Percentiles rank a stretch among this genome's conserved stretches.
These are phyloP conservation scores for Centropristis striata DNA, from an alignment of 2,113 vertebrate species.

Conservation along the genomic window DNA sequence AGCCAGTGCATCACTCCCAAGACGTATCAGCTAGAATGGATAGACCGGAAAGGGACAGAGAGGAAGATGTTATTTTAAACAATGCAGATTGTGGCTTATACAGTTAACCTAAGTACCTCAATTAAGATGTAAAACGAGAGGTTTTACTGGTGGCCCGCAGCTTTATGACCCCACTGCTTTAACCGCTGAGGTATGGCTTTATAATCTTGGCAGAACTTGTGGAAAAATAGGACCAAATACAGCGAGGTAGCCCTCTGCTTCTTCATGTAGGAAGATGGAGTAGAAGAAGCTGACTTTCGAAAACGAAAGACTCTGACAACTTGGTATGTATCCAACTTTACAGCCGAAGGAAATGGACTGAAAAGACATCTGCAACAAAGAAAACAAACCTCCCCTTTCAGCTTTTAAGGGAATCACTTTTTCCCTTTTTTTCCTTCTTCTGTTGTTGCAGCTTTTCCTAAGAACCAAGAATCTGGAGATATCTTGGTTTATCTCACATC, in stretches of 20 bases:
- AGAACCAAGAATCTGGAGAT: neutral
- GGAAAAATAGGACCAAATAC: constrained; percentile 66
- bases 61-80: constrained; percentile 54
- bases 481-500: constrained; percentile 1
- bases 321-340: constrained; percentile 34
- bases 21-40: constrained; percentile 85
- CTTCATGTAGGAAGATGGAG: constrained; percentile 25
- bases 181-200: constrained; percentile 62
- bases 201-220: constrained; percentile 71
- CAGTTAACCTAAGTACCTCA: constrained; percentile 49
- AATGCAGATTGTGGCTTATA: constrained; percentile 41
- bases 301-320: constrained; percentile 34
- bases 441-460: neutral
- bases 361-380: constrained; percentile 4
- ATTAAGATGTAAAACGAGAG: constrained; percentile 61
- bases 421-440: neutral
- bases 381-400: constrained; percentile 16
- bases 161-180: constrained; percentile 58
- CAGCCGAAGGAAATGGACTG: constrained; percentile 34
- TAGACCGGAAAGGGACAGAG: constrained; percentile 2
- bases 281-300: constrained; percentile 40
- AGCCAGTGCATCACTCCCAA: constrained; percentile 91
- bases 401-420: constrained; percentile 12
- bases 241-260: constrained; percentile 37
- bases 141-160: constrained; percentile 64